A percentile compares a stretch with the other conserved stretches of the same genome.
Conservation (phyloP, 2,113 vertebrate species). For the Anhinga anhinga region DNA sequence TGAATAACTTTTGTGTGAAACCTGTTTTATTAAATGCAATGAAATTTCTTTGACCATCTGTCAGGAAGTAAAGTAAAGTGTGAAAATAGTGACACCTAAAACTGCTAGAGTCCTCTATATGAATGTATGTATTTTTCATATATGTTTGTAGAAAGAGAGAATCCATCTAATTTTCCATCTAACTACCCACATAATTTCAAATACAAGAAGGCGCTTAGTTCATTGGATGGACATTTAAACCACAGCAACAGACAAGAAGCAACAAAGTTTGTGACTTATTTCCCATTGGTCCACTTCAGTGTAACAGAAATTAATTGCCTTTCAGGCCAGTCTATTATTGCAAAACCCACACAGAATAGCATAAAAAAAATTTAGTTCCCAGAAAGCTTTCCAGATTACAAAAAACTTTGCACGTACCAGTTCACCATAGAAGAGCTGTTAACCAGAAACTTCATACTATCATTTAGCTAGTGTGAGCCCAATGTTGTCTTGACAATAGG, state of each 20-base stretch:
- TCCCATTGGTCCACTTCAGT: background rate
- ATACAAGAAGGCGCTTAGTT: background rate
- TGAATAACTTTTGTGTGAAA: background rate
- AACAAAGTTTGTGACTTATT: background rate
- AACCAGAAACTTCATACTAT: background rate
- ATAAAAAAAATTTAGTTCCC: background rate
- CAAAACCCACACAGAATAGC: background rate
- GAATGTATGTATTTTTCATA: background rate
- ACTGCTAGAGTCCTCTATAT: background rate
- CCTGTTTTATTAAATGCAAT: background rate
- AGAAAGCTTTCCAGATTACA: background rate
- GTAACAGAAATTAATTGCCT: background rate
- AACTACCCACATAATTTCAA: background rate
- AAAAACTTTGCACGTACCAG: background rate
- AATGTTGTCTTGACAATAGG: fast-evolving
- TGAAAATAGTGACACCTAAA: background rate
- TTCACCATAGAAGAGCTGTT: background rate
- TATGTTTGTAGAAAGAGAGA: background rate
- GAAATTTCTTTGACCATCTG: background rate
- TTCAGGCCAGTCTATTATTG: background rate
- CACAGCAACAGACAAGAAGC: background rate
- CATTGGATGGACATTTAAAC: background rate
- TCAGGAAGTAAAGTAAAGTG: background rate
- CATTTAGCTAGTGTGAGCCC: background rate
- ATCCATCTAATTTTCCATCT: background rate